Evolutionary conservation across 2,888 invertebrate species (phyloP), one percentile per base, ranked within the genome.

Genomic region (Rugalucina vietnamica): DNA sequence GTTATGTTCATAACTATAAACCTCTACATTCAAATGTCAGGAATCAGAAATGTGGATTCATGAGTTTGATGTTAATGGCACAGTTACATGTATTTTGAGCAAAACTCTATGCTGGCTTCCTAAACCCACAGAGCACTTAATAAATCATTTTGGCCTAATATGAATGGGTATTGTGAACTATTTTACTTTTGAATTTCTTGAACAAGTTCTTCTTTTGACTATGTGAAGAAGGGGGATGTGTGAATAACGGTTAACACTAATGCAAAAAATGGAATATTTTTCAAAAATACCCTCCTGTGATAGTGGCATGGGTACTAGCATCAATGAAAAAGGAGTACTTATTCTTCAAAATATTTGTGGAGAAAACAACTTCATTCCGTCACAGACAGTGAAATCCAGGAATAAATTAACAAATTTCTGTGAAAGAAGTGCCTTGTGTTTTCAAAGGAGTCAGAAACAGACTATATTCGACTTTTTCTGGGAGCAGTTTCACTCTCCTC

Each of bases 391-490:
- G 12, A 57, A 57, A 27, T 29, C 24, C 29, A 34, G 24, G 34
- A 65, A 12, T 18, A 8, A 65, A 21, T 5, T 65, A 21, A 2
- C 34, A 34, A 32, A 65, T 65, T 10, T 24, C 1, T 65, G 65
- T 34, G 34, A 65, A 21, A 65, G 29, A 73, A 73, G 73, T 73
- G 73, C 73, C 73, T 73, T 73, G n/a, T 29, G 43, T 32, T 27
- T 43, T 34, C 65, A 65, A 4, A 14, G 34, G 32, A 12, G 34
- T 2, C 65, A 32, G 49, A 84, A 88, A 60, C 69, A 80, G 43
- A 87, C 88, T 3, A 89, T 90, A 73, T 90, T 90, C 87, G 90
- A 90, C 69, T 88, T 87, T 65, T 90, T 90, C 78, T 90, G 90
- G 90, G 89, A 90, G 50, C 84, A 89, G 73, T 86, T 89, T 57